phyloP scores from a whole-genome alignment of 2,888 invertebrate species.

The Anthoptus insignis region DNA sequence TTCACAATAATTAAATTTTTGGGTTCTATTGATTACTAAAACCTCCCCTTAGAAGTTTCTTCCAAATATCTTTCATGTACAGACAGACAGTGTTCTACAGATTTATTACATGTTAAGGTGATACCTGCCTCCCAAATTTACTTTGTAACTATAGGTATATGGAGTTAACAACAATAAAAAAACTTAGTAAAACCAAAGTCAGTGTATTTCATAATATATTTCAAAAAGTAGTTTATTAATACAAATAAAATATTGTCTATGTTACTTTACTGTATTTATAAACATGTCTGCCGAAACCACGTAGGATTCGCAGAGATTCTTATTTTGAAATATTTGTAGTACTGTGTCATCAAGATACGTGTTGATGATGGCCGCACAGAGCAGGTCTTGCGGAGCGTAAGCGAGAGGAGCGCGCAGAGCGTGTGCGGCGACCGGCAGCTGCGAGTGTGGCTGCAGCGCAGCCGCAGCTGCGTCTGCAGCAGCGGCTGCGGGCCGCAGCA shows the following conservation, averaged over 20 bases:
- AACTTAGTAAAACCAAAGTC: no score
- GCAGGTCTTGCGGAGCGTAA: slow-evolving; percentile 54
- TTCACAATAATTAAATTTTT: no score
- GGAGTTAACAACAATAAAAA: no score
- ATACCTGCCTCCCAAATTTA: no score
- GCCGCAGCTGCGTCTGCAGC: neutral
- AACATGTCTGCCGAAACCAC: slow-evolving; percentile 53
- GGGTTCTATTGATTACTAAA: no score
- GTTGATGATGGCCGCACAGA: slow-evolving; percentile 61
- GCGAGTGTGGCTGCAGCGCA: slow-evolving; percentile 53
- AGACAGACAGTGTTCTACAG: no score
- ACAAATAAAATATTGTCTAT: neutral
- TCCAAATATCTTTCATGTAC: no score
- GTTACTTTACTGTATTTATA: slow-evolving; percentile 42
- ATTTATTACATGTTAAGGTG: no score
- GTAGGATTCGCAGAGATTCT: slow-evolving; percentile 64
- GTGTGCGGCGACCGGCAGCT: slow-evolving; percentile 52
- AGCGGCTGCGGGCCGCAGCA: slow-evolving; percentile 46
- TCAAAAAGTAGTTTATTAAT: no score
- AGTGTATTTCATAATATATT: no score
- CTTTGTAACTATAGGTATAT: no score
- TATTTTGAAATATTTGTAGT: slow-evolving; percentile 55
- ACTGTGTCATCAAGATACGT: slow-evolving; percentile 57
- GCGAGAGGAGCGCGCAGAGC: slow-evolving; percentile 57
- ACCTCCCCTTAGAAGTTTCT: no score